Base-by-base conservation (phyloP, 2,888 invertebrate species). In the Erebia epiphron region DNA sequence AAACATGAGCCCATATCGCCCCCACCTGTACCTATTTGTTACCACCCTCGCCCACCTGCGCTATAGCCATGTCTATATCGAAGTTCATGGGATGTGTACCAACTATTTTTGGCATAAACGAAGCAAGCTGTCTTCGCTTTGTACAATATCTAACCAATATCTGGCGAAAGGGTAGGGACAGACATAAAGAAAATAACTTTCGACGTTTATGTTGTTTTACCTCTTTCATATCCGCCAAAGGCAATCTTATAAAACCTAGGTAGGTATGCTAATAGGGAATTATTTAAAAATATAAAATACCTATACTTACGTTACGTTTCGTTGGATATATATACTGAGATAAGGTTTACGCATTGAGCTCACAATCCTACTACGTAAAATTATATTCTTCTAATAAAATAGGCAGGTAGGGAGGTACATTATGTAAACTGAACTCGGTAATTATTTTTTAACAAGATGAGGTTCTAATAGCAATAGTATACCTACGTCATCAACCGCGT, bases 1-100 rank as follows among this genome's bases (percentile, higher is more conserved):
- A 91, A 91, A 90, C 89, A 90, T 86, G 85, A 81, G 80, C 82
- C 81, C 83, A 82, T 84, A 87, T 86, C 83, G 74, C 83, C 80
- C 77, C 85, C 84, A 82, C 81, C 82, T 85, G 82, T 84, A n/a
- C n/a, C n/a, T n/a, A 83, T 86, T 82, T 84, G 84, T 79, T 76
- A 73, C 85, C 75, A 77, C 84, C 84, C 81, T 79, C 82, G 73
- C 78, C 81, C 79, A 82, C 83, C 80, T 80, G 79, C 75, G 74
- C 71, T 75, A 78, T 78, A 78, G 75, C 77, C 76, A 75, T 73
- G 78, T 76, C 70, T 75, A 72, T 75, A 73, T 71, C 65, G 65
- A 61, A 73, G 76, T 73, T 71, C 74, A 67, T 63, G 68, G 68
- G 74, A 70, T 75, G 71, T 76, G 77, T 77, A 73, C 64, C 76